Evolutionary conservation across 2,797 vertebrate genomes (phyloP), one percentile per base, ranked within the genome.

Genomic region (Dipus sagitta): DNA sequence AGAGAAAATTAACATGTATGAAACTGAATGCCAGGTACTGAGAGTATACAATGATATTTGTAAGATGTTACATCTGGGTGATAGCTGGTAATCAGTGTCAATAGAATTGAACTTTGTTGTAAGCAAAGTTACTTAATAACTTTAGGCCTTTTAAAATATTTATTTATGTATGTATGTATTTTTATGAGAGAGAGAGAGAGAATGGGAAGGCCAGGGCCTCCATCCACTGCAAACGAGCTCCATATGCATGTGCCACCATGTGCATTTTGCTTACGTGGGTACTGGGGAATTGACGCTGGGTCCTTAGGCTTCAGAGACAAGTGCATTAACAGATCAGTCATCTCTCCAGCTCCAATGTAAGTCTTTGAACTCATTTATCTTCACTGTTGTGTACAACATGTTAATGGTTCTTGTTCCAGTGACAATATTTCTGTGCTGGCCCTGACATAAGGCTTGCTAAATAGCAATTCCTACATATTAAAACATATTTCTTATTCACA

Each of bases 61-160:
- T 72, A 95, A 47, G n/a, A 75, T 64, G 58, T 79, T 83, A 32
- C 54, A 72, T 54, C n/a, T 75, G 78, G 30, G 70, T 91, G 52
- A 75, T 86, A 42, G 81, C 28, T 60, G 42, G 42, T 64, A 62
- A 32, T 79, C 58, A 85, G 90, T 24, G 8, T 14, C 58, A 13
- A 20, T 38, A 60, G 70, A 87, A 54, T 17, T 85, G 54, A 32
- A 86, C 77, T 81, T 80, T 8, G 17, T 9, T 64, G 80, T 74
- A 84, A 92, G 80, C 21, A 38, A 89, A 86, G 86, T 17, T 74
- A 26, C 54, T 84, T 68, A 34, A 83, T 91, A 86, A 88, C 74
- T 92, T 85, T 70, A 70, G 85, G 42, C 42, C 42, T 47, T 47
- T 47, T 6, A 47, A 47, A 47, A 3, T 47, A 47, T 83, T 92